A percentile compares a stretch with the other conserved stretches of the same genome.
These are phyloP conservation scores for Chymomyza procnemis DNA, from an alignment of 2,888 invertebrate genomes.

Conservation along the genomic window DNA sequence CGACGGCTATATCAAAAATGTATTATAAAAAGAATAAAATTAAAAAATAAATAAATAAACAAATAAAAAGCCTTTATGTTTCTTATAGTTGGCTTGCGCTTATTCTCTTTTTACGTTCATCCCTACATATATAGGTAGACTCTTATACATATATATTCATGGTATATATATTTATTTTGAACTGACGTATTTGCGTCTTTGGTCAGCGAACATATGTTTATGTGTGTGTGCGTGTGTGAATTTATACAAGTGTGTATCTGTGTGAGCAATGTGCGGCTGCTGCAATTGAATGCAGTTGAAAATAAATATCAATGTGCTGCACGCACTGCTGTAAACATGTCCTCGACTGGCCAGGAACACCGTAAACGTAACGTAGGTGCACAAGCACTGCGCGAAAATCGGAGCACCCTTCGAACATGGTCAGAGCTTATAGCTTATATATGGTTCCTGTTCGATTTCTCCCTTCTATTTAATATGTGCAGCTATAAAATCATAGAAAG, in stretches of 20 bases:
- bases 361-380: background rate
- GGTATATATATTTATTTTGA: background rate
- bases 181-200: constrained; percentile 1
- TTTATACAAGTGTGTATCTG: background rate
- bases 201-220: background rate
- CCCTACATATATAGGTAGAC: background rate
- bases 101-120: background rate
- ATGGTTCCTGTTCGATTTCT: no score
- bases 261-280: background rate
- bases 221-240: background rate
- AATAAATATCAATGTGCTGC: constrained; percentile 46
- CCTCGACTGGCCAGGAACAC: background rate
- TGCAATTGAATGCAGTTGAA: constrained; percentile 7
- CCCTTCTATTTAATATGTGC: no score
- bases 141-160: background rate
- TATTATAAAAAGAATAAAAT: background rate
- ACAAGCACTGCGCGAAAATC: background rate
- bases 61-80: background rate
- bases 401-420: no score
- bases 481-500: no score
- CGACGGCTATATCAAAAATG: background rate
- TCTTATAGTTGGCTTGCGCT: background rate
- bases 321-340: constrained; percentile 64
- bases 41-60: background rate
- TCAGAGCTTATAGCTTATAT: no score